Conservation (phyloP, 2,113 vertebrate species). For the Rattus norvegicus region GRCr8 NC_086022.1:51148501-51149000, state of each 20-base stretch:
- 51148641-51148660: slow-evolving; percentile 23
- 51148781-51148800: slow-evolving; percentile 18
- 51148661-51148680: not conserved
- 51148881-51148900: not conserved
- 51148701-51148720: not conserved
- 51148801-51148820: not conserved
- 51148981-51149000: not conserved
- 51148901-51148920: not conserved
- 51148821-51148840: not conserved
- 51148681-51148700: not conserved
- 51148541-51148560: not conserved
- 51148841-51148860: not conserved
- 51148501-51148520: not conserved
- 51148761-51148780: slow-evolving; percentile 3
- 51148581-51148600: slow-evolving; percentile 29
- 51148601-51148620: not conserved
- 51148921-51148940: not conserved
- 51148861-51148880: not conserved
- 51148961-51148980: not conserved
- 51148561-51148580: slow-evolving; percentile 32
- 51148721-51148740: not conserved
- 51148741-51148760: not conserved
- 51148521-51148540: not conserved
- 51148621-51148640: not conserved
- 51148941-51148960: not conserved